Percentiles rank a stretch among this genome's conserved stretches.
Conservation (phyloP, 1,140 invertebrate genomes). For the Mizuhopecten yessoensis region DNA sequence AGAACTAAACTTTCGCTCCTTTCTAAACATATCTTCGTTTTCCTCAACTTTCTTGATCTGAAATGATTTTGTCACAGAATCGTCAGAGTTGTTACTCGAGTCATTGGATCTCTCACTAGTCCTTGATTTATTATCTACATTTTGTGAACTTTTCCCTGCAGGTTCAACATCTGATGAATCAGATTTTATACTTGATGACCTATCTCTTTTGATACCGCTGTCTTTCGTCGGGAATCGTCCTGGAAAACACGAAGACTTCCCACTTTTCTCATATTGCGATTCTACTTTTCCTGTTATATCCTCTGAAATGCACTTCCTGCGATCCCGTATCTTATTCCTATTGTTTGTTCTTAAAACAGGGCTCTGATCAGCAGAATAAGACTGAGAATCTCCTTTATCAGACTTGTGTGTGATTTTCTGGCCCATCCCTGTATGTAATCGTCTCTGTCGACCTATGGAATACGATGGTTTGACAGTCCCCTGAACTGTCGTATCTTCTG, state of each 20-base stretch:
- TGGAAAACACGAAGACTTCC: conserved; percentile 51
- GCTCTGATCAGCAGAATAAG: conserved; percentile 58
- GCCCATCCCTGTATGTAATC: conserved; percentile 61
- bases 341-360: conserved; percentile 56
- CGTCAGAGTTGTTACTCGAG: conserved; percentile 59
- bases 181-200: conserved; percentile 51
- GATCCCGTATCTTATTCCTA: conserved; percentile 48
- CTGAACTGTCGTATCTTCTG: conserved; percentile 52
- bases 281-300: conserved; percentile 58
- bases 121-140: conserved; percentile 54
- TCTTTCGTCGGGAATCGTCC: conserved; percentile 34
- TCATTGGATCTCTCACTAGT: conserved; percentile 36
- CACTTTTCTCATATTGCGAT: conserved; percentile 47
- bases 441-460: conserved; percentile 57
- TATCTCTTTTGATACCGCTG: conserved; percentile 47
- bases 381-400: conserved; percentile 53
- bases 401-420: conserved; percentile 59
- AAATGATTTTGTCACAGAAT: conserved; percentile 52
- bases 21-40: conserved; percentile 51
- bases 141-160: conserved; percentile 49
- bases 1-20: conserved; percentile 44
- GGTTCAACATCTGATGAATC: conserved; percentile 50
- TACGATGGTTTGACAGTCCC: conserved; percentile 46
- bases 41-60: conserved; percentile 51
- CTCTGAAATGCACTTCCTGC: conserved; percentile 61